phyloP scores from a whole-genome alignment of 1,140 invertebrate genomes.

The Steinernema feltiae region DNA sequence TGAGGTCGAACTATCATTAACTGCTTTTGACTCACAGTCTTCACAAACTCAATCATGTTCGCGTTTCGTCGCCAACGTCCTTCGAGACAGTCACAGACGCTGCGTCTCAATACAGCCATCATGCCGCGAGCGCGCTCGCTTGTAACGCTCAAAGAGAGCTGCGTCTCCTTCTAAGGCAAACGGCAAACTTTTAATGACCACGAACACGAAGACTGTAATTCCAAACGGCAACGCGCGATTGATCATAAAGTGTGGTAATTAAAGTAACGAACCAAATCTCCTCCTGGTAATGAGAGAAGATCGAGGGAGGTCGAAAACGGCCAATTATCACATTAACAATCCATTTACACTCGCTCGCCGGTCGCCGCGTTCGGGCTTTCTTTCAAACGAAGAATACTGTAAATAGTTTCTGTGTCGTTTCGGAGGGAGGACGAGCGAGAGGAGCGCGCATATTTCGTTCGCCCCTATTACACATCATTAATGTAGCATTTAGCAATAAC shows the following conservation, averaged over 20 bases:
- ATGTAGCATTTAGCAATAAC: not conserved
- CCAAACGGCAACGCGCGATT: not conserved
- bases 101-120: no score
- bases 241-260: not conserved
- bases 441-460: not conserved
- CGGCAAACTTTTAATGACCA: not conserved
- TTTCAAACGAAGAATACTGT: not conserved
- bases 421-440: not conserved
- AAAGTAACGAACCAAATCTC: not conserved
- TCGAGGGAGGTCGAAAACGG: not conserved
- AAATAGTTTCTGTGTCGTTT: not conserved
- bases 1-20: slow-evolving; percentile 8
- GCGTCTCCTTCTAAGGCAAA: no score
- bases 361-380: not conserved
- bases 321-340: slow-evolving; percentile 7
- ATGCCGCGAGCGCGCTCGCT: no score
- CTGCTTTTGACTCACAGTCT: not conserved
- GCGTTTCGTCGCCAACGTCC: no score
- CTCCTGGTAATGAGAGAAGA: not conserved
- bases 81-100: no score
- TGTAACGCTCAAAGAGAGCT: not conserved
- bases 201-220: not conserved
- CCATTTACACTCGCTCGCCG: not conserved
- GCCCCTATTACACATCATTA: not conserved
- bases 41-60: no score